These are phyloP conservation scores for Platyscapa corneri DNA, from an alignment of 1,140 invertebrate genomes.

Conservation along the genomic window DNA sequence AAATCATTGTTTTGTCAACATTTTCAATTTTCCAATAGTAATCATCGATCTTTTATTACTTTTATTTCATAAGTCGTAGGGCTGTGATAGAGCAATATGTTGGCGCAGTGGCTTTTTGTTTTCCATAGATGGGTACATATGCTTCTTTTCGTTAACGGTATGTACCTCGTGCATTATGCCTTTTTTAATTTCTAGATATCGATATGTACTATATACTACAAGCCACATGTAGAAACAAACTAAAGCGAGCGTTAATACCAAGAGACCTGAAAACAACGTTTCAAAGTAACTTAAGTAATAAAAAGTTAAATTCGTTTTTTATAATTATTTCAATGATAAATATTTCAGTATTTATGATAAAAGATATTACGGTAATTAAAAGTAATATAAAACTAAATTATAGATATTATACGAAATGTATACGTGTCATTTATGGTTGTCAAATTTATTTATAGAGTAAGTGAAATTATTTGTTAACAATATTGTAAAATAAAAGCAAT, in stretches of 20 bases:
- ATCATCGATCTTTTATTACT: neutral
- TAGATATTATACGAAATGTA: too few species aligned
- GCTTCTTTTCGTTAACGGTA: conserved; percentile 55
- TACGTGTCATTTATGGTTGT: too few species aligned
- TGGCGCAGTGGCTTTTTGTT: conserved; percentile 53
- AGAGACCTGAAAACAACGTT: conserved; percentile 59
- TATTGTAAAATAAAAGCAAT: too few species aligned
- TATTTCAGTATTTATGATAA: too few species aligned
- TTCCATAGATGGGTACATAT: conserved; percentile 51
- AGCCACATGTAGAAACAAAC: conserved; percentile 72
- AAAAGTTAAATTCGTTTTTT: neutral
- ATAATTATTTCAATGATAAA: too few species aligned
- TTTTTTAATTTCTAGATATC: conserved; percentile 68
- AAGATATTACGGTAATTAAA: too few species aligned
- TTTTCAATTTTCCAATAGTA: neutral
- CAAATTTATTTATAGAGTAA: too few species aligned
- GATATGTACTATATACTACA: conserved; percentile 74
- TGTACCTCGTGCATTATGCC: conserved; percentile 68
- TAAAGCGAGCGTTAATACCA: conserved; percentile 62
- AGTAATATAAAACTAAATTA: too few species aligned
- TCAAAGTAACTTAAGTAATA: neutral
- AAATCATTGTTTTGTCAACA: too few species aligned
- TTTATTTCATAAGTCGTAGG: conserved; percentile 61
- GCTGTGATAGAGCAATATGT: conserved; percentile 56
- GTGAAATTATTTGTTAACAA: too few species aligned